Evolutionary conservation across 2,888 invertebrate genomes (phyloP), one percentile per base, ranked within the genome.

Genomic region (Drosophila acutilabella): DNA sequence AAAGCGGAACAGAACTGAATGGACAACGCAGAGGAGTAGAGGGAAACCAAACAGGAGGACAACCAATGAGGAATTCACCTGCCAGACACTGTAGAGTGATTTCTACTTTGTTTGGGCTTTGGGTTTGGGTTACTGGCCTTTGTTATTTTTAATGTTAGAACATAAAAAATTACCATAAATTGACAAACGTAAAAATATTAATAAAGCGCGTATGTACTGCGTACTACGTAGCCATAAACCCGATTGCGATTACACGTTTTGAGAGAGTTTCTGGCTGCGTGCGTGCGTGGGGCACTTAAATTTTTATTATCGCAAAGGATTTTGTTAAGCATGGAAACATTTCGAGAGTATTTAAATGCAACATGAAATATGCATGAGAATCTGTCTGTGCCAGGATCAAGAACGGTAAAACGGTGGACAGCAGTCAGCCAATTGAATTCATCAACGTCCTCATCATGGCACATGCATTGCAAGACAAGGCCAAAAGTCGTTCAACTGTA

Each of bases 281-380:
- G 78, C 65, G 75, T 76, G 73, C 59, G 58, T 57, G 83, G 81
- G 83, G 81, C 86, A 79, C 79, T 86, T 76, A 86, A 68, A 80
- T 73, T 75, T 82, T 86, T 73, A 80, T 68, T 72, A 59, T 23
- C 56, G 62, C 66, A 74, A 74, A 69, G 79, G 74, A 76, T 71
- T 83, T 81, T 65, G 77, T 84, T 81, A 70, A 79, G 74, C 71
- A 64, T 38, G 70, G 47, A 45, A 58, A 41, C 71, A 52, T 65
- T 78, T 62, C 61, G 58, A 60, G 57, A 66, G 71, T 76, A 71
- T 78, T 81, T 83, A 80, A 80, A 70, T 83, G 56, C 42, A 48
- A 64, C 61, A 84, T 87, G 75, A 81, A 84, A 87, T 81, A 84
- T 85, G 87, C 81, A 85, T 80, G 80, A 81, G 78, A 51, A 56